phyloP scores from a whole-genome alignment of 1,140 invertebrate species.

The Proales similis region DNA sequence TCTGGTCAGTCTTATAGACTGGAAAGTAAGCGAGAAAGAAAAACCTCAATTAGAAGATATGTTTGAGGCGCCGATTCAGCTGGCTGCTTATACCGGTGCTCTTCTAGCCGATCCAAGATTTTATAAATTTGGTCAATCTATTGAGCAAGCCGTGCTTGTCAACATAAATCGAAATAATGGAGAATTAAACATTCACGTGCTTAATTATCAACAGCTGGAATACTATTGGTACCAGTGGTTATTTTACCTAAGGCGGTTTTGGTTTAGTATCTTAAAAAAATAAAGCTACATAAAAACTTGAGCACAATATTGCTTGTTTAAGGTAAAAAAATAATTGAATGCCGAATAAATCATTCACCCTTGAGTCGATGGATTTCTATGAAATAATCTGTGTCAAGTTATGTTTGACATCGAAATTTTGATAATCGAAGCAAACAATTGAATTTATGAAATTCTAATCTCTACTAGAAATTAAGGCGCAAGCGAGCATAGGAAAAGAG shows the following conservation, averaged over 20 bases:
- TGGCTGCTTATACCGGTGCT: constrained; percentile 29
- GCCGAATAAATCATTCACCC: no score
- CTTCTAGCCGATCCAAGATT: constrained; percentile 31
- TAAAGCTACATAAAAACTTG: no score
- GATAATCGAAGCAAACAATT: no score
- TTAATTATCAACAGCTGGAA: constrained; percentile 22
- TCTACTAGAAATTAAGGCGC: no score
- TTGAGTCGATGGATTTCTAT: no score
- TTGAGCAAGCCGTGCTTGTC: constrained; percentile 5
- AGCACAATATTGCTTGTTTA: no score
- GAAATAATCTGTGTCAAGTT: no score
- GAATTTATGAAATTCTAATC: no score
- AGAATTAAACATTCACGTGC: constrained; percentile 5
- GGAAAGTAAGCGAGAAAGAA: constrained; percentile 30
- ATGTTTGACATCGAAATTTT: no score
- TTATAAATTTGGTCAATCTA: background rate
- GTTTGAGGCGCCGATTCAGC: constrained; percentile 12
- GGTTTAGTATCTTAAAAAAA: background rate
- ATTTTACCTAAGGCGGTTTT: constrained; percentile 25
- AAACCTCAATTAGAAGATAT: constrained; percentile 19
- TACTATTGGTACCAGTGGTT: constrained; percentile 34
- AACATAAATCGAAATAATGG: constrained; percentile 29
- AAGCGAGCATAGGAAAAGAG: no score
- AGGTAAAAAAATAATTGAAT: no score
- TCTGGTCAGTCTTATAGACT: constrained; percentile 11